Base-by-base conservation (phyloP, 2,888 invertebrate species). In the Hirtodrosophila duncani region DNA sequence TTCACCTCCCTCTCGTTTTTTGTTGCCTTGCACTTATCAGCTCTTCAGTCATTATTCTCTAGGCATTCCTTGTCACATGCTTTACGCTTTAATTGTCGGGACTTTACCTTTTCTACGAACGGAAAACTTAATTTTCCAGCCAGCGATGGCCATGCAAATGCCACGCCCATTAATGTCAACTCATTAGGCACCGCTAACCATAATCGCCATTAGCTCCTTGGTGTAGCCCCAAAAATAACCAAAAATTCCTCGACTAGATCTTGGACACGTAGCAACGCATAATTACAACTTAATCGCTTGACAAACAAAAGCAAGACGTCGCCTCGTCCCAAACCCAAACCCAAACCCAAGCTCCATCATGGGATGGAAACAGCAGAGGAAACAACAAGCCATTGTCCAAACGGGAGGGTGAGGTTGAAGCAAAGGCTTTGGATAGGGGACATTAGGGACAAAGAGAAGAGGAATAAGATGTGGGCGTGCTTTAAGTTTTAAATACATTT, bases 241-340 rank as follows among this genome's bases (percentile, higher is more conserved):
- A 9, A 14, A 52, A 39, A 16, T 52, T 30, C 50, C 38, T 50
- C 39, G n/a, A 38, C 39, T 20, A 51, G 29, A 24, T 34, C 27
- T 39, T 34, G 55, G 55, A 65, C 72, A 79, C 72, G 72, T 79
- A 60, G 77, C 80, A 60, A 52, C 55, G 80, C 72, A 79, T 72
- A 72, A 72, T 72, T 72, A 72, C 72, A 80, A 71, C 72, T 72
- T 72, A 72, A 72, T 72, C 72, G 72, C 72, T 79, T 65, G 66
- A 77, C 77, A 72, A 79, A 72, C 72, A 72, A 72, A n/a, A 75
- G 49, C 68, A 67, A n/a, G n/a, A n/a, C n/a, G 57, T 59, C 74
- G 49, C 57, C 64, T 41, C 67, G 42, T 68, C 70, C 67, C 55
- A 60, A 53, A 58, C 61, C 55, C 38, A 24, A 38, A 45, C 34